Base-by-base conservation (phyloP, 2,113 vertebrate genomes). In the Isichthys henryi region DNA sequence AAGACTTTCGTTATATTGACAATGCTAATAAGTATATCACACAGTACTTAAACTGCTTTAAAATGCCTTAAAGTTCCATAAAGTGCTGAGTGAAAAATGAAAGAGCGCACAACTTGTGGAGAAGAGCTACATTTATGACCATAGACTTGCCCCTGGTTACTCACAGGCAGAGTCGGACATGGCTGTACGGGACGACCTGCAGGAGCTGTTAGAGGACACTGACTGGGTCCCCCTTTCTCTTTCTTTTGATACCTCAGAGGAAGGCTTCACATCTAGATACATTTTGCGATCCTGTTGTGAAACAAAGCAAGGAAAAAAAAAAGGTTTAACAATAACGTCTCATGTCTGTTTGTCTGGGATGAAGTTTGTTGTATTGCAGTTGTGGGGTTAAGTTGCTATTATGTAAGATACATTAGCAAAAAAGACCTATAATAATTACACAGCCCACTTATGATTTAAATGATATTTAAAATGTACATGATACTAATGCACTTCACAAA, bases 121-220 rank as follows among this genome's bases (percentile, higher is more conserved):
- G 50, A 52, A 52, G 15, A 56, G 19, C 53, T 56, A 21, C 56
- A 62, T 9, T 62, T 62, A 62, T 9, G 56, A 62, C 21, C 21
- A n/a, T 3, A 58, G 23, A 23, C 7, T 8, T 23, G 56, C 23
- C 23, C 56, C 56, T 74, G 66, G n/a, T 62, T 82, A 97, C 97
- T 56, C 95, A 99, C 97, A 96, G 2, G 96, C 93, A 0, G 95
- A 96, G 93, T 97, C 95, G 0, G 96, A 95, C 58, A 95, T 90
- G 0, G 93, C 94, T 0, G 96, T 96, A 92, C 94, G 94, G 1
- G 97, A 97, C 84, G 96, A 97, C 90, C 92, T 93, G 45, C 91
- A 94, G 66, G 95, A 97, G 90, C 96, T 96, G 92, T 94, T 95
- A 88, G 96, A 96, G 0, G 96, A 97, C 27, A 96, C 94, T 0